These are phyloP conservation scores for Leptinotarsa tumamoca DNA, from an alignment of 2,888 invertebrate species.

Conservation along the genomic window DNA sequence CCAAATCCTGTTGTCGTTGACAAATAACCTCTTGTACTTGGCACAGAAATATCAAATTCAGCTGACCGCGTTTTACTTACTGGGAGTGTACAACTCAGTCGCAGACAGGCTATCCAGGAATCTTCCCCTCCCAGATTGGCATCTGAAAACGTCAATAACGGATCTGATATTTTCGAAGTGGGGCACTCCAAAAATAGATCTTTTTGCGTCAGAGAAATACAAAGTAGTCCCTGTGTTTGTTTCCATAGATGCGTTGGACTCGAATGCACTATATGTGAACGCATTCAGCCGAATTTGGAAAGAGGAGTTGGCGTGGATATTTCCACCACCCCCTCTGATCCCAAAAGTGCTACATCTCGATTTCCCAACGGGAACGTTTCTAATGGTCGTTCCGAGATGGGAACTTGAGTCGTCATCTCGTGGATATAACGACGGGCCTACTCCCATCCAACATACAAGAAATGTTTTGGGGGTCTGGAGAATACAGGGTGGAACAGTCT, in stretches of 20 bases:
- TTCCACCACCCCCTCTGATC: constrained; percentile 55
- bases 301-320: constrained; percentile 50
- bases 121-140: constrained; percentile 42
- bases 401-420: constrained; percentile 28
- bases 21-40: constrained; percentile 27
- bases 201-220: constrained; percentile 42
- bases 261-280: constrained; percentile 34
- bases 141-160: constrained; percentile 32
- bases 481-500: constrained; percentile 39
- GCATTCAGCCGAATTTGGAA: constrained; percentile 47
- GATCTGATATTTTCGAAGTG: constrained; percentile 40
- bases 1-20: constrained; percentile 7
- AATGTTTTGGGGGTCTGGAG: constrained; percentile 43
- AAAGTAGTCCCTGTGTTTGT: constrained; percentile 40
- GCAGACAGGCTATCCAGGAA: constrained; percentile 45
- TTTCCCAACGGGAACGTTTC: constrained; percentile 45
- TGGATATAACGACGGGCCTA: constrained; percentile 1
- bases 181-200: constrained; percentile 44
- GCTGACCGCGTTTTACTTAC: constrained; percentile 40
- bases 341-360: constrained; percentile 53
- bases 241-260: constrained; percentile 33
- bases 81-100: constrained; percentile 42
- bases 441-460: constrained; percentile 22
- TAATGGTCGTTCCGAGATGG: constrained; percentile 50
- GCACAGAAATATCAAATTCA: constrained; percentile 27